Conservation (phyloP, 2,888 invertebrate genomes). For the Drosophila ochracea region DNA sequence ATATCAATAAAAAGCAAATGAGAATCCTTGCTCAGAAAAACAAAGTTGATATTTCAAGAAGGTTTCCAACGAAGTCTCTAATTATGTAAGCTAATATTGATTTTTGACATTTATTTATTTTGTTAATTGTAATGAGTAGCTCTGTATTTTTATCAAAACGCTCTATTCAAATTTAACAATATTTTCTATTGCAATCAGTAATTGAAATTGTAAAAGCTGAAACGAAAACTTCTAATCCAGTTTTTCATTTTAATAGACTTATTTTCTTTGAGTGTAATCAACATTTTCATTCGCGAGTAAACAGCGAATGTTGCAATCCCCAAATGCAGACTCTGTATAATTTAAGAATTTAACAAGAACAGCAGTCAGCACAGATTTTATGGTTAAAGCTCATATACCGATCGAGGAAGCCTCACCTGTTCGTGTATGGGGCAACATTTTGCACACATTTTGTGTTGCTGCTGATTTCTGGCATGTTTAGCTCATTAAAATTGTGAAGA, state of each 20-base stretch:
- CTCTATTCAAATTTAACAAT: background rate
- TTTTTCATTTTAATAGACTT: background rate
- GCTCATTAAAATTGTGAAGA: conserved; percentile 55
- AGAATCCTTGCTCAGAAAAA: background rate
- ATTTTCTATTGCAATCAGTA: background rate
- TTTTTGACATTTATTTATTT: background rate
- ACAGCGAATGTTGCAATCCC: background rate
- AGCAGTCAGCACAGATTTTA: conserved; percentile 17
- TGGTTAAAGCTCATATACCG: conserved; percentile 2
- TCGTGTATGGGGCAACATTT: conserved; percentile 29
- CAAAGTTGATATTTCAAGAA: background rate
- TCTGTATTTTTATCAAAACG: background rate
- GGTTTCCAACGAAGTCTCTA: background rate
- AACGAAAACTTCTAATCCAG: background rate
- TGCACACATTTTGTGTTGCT: conserved; percentile 40
- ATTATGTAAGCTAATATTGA: background rate
- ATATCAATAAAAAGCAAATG: too few species aligned
- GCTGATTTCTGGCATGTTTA: conserved; percentile 38
- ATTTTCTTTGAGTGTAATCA: conserved; percentile 2
- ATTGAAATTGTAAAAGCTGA: background rate
- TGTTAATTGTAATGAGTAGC: background rate
- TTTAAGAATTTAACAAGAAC: conserved; percentile 15
- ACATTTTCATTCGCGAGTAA: background rate
- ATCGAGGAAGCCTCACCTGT: background rate
- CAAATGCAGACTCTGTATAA: conserved; percentile 21